These are phyloP conservation scores for Rhea americana DNA, from an alignment of 2,113 vertebrate species.

Conservation along the genomic window DNA sequence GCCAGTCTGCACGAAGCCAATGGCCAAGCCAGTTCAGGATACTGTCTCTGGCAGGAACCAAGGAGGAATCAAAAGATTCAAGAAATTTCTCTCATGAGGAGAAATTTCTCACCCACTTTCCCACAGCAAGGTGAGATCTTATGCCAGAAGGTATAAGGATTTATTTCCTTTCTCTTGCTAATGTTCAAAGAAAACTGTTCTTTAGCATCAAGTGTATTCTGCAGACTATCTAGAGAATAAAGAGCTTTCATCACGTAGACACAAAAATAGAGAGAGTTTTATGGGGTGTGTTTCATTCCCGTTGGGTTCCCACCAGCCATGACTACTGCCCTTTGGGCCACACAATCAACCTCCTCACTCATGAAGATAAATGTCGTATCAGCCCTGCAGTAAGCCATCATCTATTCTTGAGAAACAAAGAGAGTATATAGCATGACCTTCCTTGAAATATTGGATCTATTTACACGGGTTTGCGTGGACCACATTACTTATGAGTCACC, in stretches of 20 bases:
- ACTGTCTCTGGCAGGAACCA: background rate
- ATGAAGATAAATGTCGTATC: slow-evolving; percentile 77
- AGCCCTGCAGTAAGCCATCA: slow-evolving; percentile 70
- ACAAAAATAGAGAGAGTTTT: slow-evolving; percentile 52
- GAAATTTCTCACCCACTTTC: background rate
- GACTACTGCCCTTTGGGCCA: slow-evolving; percentile 65
- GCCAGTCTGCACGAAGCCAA: background rate
- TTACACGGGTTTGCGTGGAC: slow-evolving; percentile 75
- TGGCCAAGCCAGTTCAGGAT: rapidly evolving
- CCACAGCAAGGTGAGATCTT: background rate
- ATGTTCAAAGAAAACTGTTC: slow-evolving; percentile 39
- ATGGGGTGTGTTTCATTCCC: slow-evolving; percentile 34
- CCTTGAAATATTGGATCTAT: slow-evolving; percentile 83
- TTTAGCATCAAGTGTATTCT: slow-evolving; percentile 29
- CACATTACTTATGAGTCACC: slow-evolving; percentile 81
- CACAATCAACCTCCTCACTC: slow-evolving; percentile 71
- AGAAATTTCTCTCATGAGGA: background rate
- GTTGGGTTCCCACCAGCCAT: slow-evolving; percentile 59
- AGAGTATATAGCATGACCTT: slow-evolving; percentile 78
- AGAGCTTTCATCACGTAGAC: slow-evolving; percentile 34
- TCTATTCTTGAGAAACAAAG: slow-evolving; percentile 75
- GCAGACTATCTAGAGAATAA: slow-evolving; percentile 30
- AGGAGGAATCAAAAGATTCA: background rate
- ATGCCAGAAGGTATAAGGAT: background rate
- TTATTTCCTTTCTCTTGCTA: slow-evolving; percentile 14